Evolutionary conservation across 2,113 vertebrate genomes (phyloP).

Genomic region (Condylura cristata): DNA sequence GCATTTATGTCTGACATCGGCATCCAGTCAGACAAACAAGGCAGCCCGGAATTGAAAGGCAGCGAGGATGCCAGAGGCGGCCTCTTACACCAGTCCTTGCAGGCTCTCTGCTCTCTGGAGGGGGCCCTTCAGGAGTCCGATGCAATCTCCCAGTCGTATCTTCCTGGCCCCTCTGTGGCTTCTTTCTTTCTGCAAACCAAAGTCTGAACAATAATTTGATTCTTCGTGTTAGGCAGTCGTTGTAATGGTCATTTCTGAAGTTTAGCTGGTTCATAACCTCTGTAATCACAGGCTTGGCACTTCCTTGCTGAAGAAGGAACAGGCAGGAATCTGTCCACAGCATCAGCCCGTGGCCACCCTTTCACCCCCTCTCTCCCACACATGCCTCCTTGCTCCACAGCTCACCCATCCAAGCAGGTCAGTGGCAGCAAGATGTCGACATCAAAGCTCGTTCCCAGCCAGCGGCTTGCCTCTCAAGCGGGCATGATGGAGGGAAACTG

Average conservation of each 20-base stretch:
- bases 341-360: slow-evolving; percentile 90
- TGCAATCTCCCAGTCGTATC: slow-evolving; percentile 69
- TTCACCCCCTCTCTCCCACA: slow-evolving; percentile 96
- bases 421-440: slow-evolving; percentile 90
- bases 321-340: slow-evolving; percentile 94
- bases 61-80: neutral
- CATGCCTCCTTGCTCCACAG: slow-evolving; percentile 90
- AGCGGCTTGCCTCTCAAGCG: slow-evolving; percentile 94
- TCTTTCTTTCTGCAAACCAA: slow-evolving; percentile 78
- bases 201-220: slow-evolving; percentile 84
- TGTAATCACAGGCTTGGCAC: slow-evolving; percentile 90
- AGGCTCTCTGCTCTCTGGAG: neutral
- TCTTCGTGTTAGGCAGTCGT: slow-evolving; percentile 81
- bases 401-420: slow-evolving; percentile 92
- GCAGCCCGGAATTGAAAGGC: slow-evolving; percentile 18
- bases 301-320: slow-evolving; percentile 89
- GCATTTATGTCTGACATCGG: slow-evolving; percentile 60
- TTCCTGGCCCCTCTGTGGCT: slow-evolving; percentile 68
- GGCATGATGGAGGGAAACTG: slow-evolving; percentile 92
- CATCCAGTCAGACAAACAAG: slow-evolving; percentile 58
- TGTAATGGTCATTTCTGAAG: slow-evolving; percentile 87
- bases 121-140: slow-evolving; percentile 42
- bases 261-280: slow-evolving; percentile 85
- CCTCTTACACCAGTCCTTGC: neutral
- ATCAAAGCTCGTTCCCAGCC: slow-evolving; percentile 95